These are phyloP conservation scores for Scolanthus callimorphus DNA, from an alignment of 92 coral and sea anemone genomes.

Conservation along the genomic window DNA sequence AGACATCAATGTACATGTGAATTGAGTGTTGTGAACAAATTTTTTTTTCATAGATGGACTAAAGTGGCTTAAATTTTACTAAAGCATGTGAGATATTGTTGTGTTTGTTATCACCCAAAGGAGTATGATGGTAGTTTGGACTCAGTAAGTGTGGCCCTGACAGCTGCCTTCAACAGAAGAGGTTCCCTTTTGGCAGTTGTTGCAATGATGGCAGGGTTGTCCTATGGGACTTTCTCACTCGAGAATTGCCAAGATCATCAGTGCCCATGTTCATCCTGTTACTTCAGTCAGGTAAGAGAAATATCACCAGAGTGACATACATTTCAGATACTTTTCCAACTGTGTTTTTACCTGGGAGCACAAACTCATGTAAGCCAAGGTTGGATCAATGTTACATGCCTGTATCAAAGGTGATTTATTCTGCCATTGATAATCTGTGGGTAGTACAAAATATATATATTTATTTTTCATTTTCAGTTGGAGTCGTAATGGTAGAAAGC, in stretches of 20 bases:
- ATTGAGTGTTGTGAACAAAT: not conserved
- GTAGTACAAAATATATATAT: no score
- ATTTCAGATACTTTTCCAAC: no score
- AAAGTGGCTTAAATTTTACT: no score
- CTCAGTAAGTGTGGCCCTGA: constrained; percentile 95
- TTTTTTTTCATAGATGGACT: not conserved
- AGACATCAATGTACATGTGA: no score
- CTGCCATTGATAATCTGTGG: no score
- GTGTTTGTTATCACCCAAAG: constrained; percentile 22
- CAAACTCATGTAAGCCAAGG: no score
- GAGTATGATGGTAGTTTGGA: constrained; percentile 97
- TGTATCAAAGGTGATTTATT: no score
- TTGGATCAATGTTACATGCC: no score
- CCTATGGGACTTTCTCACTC: constrained; percentile 93
- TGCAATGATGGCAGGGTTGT: constrained; percentile 99
- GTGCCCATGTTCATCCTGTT: constrained; percentile 99
- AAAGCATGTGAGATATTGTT: no score
- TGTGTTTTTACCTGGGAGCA: no score
- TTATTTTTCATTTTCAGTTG: constrained; percentile 46
- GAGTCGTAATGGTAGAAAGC: constrained; percentile 98
- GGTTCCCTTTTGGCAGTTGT: constrained; percentile 94
- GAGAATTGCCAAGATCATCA: constrained; percentile 95
- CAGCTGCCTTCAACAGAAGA: constrained; percentile 91
- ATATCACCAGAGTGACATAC: no score
- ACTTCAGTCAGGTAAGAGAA: constrained; percentile 89